Evolutionary conservation across 2,888 invertebrate species (phyloP).

Genomic region (Caenorhabditis virilis): DNA sequence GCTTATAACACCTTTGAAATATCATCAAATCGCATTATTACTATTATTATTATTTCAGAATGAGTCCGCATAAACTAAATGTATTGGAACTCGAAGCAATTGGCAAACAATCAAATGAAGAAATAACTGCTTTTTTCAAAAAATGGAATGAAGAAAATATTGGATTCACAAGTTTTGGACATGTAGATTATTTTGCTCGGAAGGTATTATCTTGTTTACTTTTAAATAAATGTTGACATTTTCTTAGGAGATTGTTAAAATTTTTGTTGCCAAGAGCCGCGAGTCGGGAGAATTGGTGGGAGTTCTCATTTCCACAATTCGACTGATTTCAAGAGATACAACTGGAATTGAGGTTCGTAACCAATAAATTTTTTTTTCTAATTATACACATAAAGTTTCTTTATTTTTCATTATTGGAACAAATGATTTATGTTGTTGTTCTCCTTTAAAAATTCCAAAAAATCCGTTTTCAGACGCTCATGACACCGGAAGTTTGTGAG

Average conservation of each 20-base stretch:
- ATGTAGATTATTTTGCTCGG: too few species aligned
- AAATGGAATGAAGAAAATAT: slow-evolving; percentile 13
- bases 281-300: slow-evolving; percentile 4
- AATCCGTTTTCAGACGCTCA: slow-evolving; percentile 9
- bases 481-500: slow-evolving; percentile 9
- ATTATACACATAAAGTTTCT: too few species aligned
- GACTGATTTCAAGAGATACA: slow-evolving; percentile 26
- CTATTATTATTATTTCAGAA: background rate
- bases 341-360: slow-evolving; percentile 22
- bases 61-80: background rate
- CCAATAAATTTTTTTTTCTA: too few species aligned
- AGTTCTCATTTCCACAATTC: slow-evolving; percentile 22
- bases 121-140: slow-evolving; percentile 3
- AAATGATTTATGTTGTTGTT: background rate
- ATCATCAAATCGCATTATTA: background rate
- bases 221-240: background rate
- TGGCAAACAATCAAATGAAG: background rate
- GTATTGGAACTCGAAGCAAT: background rate
- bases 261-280: background rate
- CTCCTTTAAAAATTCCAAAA: background rate
- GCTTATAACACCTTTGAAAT: too few species aligned
- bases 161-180: background rate
- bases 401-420: too few species aligned
- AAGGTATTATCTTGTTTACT: background rate
- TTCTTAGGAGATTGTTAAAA: background rate